phyloP scores from a whole-genome alignment of 2,113 vertebrate genomes.

The Sula dactylatra region DNA sequence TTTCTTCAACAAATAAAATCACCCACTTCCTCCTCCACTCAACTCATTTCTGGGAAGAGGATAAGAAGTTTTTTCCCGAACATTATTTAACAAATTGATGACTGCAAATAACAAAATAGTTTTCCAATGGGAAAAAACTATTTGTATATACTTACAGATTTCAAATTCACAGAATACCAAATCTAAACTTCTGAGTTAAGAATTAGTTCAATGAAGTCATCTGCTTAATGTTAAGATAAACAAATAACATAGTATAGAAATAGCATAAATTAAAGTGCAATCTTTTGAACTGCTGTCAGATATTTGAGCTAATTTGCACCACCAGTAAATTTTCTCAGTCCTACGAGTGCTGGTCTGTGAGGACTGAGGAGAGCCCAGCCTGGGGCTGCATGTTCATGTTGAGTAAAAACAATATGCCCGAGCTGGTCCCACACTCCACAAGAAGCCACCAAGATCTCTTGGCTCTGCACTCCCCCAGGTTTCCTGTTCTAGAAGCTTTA shows the following conservation, averaged over 20 bases:
- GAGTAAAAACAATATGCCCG: not conserved
- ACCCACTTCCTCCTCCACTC: not conserved
- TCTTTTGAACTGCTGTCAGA: not conserved
- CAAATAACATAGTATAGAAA: not conserved
- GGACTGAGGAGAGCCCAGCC: not conserved
- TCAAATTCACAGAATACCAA: not conserved
- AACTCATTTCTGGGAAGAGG: not conserved
- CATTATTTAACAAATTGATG: not conserved
- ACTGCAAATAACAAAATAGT: not conserved
- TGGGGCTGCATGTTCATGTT: not conserved
- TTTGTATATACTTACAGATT: not conserved
- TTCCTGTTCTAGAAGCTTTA: not conserved
- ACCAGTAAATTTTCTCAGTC: not conserved
- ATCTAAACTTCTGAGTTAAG: not conserved
- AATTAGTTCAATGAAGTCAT: not conserved
- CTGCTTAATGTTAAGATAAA: not conserved
- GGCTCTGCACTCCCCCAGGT: not conserved
- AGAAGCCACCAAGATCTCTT: not conserved
- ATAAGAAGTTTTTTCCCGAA: not conserved
- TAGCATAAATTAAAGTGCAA: not conserved
- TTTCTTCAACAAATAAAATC: not conserved
- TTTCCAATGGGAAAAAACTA: not conserved
- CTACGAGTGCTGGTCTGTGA: not conserved
- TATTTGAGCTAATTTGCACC: not conserved
- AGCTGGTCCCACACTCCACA: not conserved